Percentiles rank a stretch among this genome's conserved stretches.
These are phyloP conservation scores for Callorhinus ursinus DNA, from an alignment of 2,113 vertebrate species.

Conservation along the genomic window DNA sequence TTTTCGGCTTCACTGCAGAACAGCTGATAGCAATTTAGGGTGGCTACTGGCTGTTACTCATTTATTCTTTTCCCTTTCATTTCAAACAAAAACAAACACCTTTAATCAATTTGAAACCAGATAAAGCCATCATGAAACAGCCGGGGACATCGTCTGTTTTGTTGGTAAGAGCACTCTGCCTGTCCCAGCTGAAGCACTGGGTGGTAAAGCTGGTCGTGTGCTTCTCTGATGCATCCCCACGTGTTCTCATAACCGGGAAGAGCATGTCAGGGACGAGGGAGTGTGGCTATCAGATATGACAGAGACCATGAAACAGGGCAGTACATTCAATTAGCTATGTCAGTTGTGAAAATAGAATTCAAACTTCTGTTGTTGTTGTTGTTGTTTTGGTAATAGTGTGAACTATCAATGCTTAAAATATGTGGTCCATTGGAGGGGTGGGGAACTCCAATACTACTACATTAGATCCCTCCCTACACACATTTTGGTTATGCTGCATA, in stretches of 20 bases:
- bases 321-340: neutral
- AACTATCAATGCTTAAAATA: neutral
- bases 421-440: neutral
- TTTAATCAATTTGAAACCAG: constrained; percentile 38
- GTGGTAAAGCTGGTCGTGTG: neutral
- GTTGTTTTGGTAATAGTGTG: neutral
- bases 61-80: constrained; percentile 43
- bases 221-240: neutral
- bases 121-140: neutral
- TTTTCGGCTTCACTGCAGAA: neutral
- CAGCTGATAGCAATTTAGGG: constrained; percentile 40
- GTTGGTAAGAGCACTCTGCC: neutral
- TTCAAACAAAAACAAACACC: constrained; percentile 48
- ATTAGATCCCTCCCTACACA: neutral
- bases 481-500: neutral
- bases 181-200: neutral
- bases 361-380: neutral
- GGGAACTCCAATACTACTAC: neutral
- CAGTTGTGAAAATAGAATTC: neutral
- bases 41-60: constrained; percentile 32
- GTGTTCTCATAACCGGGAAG: neutral
- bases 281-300: neutral
- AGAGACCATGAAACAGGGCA: neutral
- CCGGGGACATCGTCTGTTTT: neutral
- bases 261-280: rapidly evolving